phyloP scores from a whole-genome alignment of 2,797 vertebrate genomes.

The Psittacula echo region DNA sequence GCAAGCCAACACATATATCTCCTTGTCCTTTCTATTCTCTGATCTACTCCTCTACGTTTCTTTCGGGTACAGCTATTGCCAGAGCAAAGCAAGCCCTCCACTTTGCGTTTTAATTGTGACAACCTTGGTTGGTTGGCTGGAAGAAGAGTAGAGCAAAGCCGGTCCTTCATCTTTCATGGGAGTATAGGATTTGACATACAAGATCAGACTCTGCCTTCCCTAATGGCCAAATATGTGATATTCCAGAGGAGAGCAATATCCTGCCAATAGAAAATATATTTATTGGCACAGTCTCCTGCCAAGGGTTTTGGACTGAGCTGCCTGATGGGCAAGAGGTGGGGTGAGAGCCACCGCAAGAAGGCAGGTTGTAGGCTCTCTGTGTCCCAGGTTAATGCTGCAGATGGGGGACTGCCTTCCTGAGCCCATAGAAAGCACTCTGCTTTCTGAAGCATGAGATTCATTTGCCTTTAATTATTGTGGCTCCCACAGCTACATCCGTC shows the following conservation, averaged over 20 bases:
- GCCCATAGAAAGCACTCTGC: not conserved
- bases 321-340: not conserved
- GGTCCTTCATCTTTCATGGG: conserved; percentile 41
- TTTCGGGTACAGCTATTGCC: not conserved
- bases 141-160: not conserved
- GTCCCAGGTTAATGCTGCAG: not conserved
- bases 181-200: conserved; percentile 42
- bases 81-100: not conserved
- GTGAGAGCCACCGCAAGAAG: fast-evolving
- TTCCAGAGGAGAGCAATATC: conserved; percentile 54
- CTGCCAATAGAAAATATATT: conserved; percentile 60
- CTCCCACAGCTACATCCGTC: not conserved
- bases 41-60: not conserved
- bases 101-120: not conserved
- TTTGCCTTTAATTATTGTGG: conserved; percentile 24
- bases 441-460: not conserved
- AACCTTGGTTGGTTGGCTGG: not conserved
- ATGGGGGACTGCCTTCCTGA: not conserved
- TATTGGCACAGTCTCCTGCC: conserved; percentile 34
- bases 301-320: conserved; percentile 32
- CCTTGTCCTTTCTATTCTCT: conserved; percentile 19
- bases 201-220: conserved; percentile 45
- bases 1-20: conserved; percentile 8
- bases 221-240: conserved; percentile 56
- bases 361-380: not conserved